phyloP scores from a whole-genome alignment of 1,140 invertebrate species.

The Tyrophagus putrescentiae region DNA sequence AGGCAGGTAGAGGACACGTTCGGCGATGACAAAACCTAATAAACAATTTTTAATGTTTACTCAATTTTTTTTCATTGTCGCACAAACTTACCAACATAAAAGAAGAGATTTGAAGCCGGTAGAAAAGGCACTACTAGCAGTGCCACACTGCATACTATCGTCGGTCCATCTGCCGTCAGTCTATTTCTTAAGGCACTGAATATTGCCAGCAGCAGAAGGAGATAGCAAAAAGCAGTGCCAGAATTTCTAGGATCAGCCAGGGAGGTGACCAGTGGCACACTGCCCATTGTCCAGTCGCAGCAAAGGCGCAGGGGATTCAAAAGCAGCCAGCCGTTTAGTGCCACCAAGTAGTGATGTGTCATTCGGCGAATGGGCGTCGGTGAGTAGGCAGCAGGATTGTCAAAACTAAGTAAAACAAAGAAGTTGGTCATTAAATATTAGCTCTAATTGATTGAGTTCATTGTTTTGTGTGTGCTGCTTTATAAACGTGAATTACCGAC shows the following conservation, averaged over 20 bases:
- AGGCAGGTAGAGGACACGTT: conserved; percentile 69
- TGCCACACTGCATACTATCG: conserved; percentile 44
- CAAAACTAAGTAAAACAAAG: conserved; percentile 46
- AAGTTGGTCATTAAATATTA: neutral
- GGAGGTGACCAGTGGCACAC: conserved; percentile 65
- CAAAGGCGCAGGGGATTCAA: conserved; percentile 74
- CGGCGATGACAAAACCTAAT: conserved; percentile 81
- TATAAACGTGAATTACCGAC: neutral
- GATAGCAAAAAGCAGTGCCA: conserved; percentile 57
- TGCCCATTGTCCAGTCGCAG: conserved; percentile 98
- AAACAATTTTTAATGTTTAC: no score
- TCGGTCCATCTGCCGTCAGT: conserved; percentile 7
- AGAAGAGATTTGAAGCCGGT: conserved; percentile 72
- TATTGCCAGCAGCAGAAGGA: conserved; percentile 36
- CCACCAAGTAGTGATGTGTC: conserved; percentile 80
- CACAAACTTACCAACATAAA: no score
- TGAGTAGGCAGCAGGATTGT: conserved; percentile 76
- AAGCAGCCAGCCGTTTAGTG: conserved; percentile 76
- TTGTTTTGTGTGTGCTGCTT: no score
- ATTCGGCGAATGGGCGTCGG: conserved; percentile 61
- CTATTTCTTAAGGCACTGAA: conserved; percentile 11
- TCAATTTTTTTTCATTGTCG: no score
- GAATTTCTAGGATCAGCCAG: conserved; percentile 67
- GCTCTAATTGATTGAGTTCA: conserved; percentile 3
- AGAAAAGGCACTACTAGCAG: conserved; percentile 71